Percentiles rank a stretch among this genome's conserved stretches.
Evolutionary conservation across 2,888 invertebrate species (phyloP).

Genomic region (Agrotis segetum): DNA sequence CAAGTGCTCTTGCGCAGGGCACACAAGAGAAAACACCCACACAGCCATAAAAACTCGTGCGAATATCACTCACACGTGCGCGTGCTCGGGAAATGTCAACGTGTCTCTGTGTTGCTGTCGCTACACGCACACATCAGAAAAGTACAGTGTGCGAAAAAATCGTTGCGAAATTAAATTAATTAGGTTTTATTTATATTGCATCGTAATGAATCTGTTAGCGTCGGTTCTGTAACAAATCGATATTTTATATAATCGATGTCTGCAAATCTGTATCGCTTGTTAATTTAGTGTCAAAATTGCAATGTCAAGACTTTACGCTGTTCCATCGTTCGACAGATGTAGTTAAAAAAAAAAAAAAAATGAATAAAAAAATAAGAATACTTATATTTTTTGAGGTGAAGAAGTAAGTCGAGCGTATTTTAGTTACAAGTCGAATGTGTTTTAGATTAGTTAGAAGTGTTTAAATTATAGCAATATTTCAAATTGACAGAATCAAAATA

Average conservation of each 20-base stretch:
- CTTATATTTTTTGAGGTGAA: not conserved
- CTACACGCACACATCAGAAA: conserved; percentile 63
- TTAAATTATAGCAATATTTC: too few relatives aligned
- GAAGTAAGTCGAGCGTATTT: not conserved
- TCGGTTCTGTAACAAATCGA: conserved; percentile 58
- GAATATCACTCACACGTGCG: conserved; percentile 64
- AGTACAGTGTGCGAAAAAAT: conserved; percentile 70
- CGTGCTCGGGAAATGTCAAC: conserved; percentile 68
- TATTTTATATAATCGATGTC: conserved; percentile 60
- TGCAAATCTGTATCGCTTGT: conserved; percentile 44
- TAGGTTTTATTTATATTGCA: conserved; percentile 56
- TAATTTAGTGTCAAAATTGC: conserved; percentile 37
- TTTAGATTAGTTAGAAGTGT: too few relatives aligned
- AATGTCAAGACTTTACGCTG: conserved; percentile 42
- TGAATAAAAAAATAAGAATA: not conserved
- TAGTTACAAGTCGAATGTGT: not conserved
- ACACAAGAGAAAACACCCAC: conserved; percentile 76
- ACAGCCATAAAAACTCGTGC: conserved; percentile 60
- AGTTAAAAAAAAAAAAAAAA: not conserved
- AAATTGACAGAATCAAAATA: not conserved
- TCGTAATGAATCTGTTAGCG: conserved; percentile 56
- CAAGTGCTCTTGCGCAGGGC: conserved; percentile 71
- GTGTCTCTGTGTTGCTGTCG: conserved; percentile 51
- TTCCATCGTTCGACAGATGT: not conserved
- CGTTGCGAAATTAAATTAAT: conserved; percentile 58